Conservation (phyloP, 2,888 invertebrate genomes). For the Drosophila tanythrix region DNA sequence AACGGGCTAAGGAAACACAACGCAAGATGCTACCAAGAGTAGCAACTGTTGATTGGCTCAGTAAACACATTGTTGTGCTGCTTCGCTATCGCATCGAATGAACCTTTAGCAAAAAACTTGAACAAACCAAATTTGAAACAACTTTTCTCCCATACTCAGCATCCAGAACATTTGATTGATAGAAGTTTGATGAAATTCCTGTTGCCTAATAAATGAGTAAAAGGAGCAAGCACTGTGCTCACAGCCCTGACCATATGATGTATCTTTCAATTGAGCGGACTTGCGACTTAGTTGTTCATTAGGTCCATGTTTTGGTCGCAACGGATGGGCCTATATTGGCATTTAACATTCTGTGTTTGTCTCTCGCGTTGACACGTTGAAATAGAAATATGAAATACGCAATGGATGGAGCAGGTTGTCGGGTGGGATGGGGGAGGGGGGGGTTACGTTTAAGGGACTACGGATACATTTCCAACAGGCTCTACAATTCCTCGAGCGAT, state of each 20-base stretch:
- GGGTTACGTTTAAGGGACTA: slow-evolving; percentile 27
- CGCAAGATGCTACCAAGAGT: slow-evolving; percentile 16
- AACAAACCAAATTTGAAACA: slow-evolving; percentile 12
- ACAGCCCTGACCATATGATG: not conserved
- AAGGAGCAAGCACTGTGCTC: not conserved
- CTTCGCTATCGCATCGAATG: not conserved
- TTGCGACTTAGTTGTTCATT: not conserved
- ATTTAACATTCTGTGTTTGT: slow-evolving; percentile 17
- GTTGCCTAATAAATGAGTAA: not conserved
- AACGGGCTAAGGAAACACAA: not conserved
- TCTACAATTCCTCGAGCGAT: slow-evolving; percentile 27
- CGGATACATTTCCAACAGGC: slow-evolving; percentile 37
- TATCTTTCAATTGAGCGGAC: not conserved
- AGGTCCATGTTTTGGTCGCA: not conserved
- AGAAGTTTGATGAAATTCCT: not conserved
- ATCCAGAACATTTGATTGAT: not conserved
- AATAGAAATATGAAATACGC: slow-evolving; percentile 44
- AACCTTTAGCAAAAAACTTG: not conserved
- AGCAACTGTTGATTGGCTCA: slow-evolving; percentile 34
- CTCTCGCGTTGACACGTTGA: slow-evolving; percentile 6
- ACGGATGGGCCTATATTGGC: slow-evolving; percentile 1
- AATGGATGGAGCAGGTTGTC: not conserved
- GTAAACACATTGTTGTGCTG: slow-evolving; percentile 18
- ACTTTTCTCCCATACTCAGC: not conserved
- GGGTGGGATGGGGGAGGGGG: not conserved